Base-by-base conservation (phyloP, 2,797 vertebrate species). In the Xenentodon cancila region DNA sequence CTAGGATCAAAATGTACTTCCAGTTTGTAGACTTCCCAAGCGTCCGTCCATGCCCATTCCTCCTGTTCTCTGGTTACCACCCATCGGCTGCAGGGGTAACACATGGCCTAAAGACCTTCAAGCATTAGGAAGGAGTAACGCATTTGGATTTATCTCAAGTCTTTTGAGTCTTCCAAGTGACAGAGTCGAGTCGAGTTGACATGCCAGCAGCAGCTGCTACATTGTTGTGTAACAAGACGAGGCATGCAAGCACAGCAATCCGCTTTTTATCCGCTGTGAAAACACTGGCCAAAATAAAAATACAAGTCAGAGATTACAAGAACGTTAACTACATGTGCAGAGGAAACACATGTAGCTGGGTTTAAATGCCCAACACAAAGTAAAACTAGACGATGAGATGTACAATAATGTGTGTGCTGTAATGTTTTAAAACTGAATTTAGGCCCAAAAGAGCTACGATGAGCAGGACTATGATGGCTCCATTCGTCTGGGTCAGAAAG, bases 381-480 rank as follows among this genome's bases (percentile, higher is more conserved):
- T 9, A 32, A 32, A 32, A 32, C 30, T 32, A 32, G 3, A 27
- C 1, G 7, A 32, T 9, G 7, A 32, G 30, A n/a, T n/a, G n/a
- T n/a, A n/a, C n/a, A n/a, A n/a, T n/a, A n/a, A n/a, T n/a, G n/a
- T 32, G 9, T 8, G 9, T 32, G 9, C 30, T 7, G 7, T 32
- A 32, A 32, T 3, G 7, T 32, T 7, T 32, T 32, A 32, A 32
- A 32, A 32, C 30, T 32, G 30, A 8, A 32, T 32, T 6, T 32
- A 32, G 30, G 30, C 30, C 30, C 30, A 32, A 9, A 32, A 8
- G 4, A 8, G 30, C 30, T 32, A 32, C 9, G 30, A 32, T 4
- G 30, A 32, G 30, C 93, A 93, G 45, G 94, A 97, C 71, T 84
- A 94, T 0, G 95, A 95, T 25, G 94, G 94, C 66, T 92, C 94